Evolutionary conservation across 2,113 vertebrate genomes (phyloP).

Genomic region (Phylloscopus trochiloides): DNA sequence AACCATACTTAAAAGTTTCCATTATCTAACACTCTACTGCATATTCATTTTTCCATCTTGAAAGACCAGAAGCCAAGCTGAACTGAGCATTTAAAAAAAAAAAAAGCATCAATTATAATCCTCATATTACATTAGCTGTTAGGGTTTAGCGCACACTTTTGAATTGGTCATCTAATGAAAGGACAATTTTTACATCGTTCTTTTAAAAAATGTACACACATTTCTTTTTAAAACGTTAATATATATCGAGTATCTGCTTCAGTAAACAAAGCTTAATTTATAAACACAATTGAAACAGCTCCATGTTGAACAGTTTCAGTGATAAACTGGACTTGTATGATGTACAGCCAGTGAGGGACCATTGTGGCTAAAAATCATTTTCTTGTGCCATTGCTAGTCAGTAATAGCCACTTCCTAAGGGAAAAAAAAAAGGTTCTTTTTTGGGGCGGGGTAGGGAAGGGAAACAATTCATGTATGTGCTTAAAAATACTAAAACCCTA

Average conservation of each 20-base stretch:
- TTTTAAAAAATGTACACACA: slow-evolving; percentile 78
- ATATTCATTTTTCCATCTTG: slow-evolving; percentile 73
- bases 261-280: slow-evolving; percentile 75
- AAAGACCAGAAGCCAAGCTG: slow-evolving; percentile 78
- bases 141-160: slow-evolving; percentile 68
- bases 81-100: slow-evolving; percentile 69
- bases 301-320: slow-evolving; percentile 72
- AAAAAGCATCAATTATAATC: slow-evolving; percentile 71
- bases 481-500: slow-evolving; percentile 67
- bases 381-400: slow-evolving; percentile 71
- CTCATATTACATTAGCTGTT: slow-evolving; percentile 64
- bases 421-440: background rate
- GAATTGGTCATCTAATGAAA: slow-evolving; percentile 71
- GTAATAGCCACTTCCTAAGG: slow-evolving; percentile 69
- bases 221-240: slow-evolving; percentile 74
- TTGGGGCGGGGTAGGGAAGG: background rate
- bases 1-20: slow-evolving; percentile 77
- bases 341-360: slow-evolving; percentile 69
- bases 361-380: slow-evolving; percentile 61
- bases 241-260: slow-evolving; percentile 71
- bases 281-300: slow-evolving; percentile 77
- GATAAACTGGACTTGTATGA: slow-evolving; percentile 69
- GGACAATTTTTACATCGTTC: slow-evolving; percentile 74
- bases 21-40: slow-evolving; percentile 77
- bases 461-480: slow-evolving; percentile 51